phyloP scores from a whole-genome alignment of 2,113 vertebrate genomes.

The Pipa parva region DNA sequence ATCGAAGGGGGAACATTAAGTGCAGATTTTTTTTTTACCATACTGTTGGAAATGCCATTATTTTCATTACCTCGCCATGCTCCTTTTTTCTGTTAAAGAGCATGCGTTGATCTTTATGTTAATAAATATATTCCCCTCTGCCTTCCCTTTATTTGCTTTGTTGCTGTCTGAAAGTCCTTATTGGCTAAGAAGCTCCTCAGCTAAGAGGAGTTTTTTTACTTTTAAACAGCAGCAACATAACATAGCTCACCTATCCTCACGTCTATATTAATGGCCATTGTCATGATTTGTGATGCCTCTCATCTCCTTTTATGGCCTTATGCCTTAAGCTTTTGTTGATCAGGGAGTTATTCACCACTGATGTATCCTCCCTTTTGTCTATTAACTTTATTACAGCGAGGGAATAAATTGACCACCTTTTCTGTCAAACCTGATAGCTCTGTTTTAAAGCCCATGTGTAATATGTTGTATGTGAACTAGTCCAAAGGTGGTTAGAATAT shows the following conservation, averaged over 20 bases:
- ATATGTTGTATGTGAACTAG: background rate
- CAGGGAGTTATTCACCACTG: background rate
- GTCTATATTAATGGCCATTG: background rate
- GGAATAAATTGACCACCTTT: background rate
- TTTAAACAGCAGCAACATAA: background rate
- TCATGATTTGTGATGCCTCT: background rate
- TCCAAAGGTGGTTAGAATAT: background rate
- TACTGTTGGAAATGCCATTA: conserved; percentile 4
- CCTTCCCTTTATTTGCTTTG: background rate
- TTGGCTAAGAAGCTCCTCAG: background rate
- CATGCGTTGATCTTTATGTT: conserved; percentile 17
- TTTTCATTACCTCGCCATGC: conserved; percentile 14
- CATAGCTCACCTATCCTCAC: background rate
- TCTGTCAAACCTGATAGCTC: background rate
- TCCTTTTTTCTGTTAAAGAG: background rate
- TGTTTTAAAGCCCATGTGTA: background rate
- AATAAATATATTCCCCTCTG: conserved; percentile 6
- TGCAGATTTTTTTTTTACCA: background rate
- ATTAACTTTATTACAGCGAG: background rate
- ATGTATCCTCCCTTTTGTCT: background rate
- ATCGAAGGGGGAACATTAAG: conserved; percentile 15
- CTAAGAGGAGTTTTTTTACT: background rate
- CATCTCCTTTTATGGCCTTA: conserved; percentile 8
- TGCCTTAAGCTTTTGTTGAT: conserved; percentile 6
- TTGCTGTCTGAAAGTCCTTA: background rate